These are phyloP conservation scores for Scomber scombrus DNA, from an alignment of 2,113 vertebrate species.

Conservation along the genomic window DNA sequence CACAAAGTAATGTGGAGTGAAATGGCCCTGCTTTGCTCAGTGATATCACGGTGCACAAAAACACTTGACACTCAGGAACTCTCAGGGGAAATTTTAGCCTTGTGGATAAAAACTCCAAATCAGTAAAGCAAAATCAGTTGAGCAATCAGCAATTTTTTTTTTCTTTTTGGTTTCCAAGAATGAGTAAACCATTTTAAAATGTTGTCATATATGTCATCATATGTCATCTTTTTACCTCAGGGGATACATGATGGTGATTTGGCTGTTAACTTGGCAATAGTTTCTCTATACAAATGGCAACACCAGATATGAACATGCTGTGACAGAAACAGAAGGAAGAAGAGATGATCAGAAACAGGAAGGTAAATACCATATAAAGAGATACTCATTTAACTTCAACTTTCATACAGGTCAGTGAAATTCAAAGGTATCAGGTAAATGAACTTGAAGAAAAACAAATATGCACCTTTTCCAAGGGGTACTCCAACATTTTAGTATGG, in stretches of 20 bases:
- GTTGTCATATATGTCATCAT: slow-evolving; percentile 6
- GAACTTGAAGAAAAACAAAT: no score
- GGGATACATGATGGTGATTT: slow-evolving; percentile 12
- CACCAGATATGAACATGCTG: slow-evolving; percentile 13
- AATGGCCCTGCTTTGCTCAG: slow-evolving; percentile 12
- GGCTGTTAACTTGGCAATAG: slow-evolving; percentile 42
- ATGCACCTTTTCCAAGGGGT: no score
- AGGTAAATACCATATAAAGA: not conserved
- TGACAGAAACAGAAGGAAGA: not conserved
- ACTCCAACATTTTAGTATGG: no score
- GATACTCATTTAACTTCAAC: no score
- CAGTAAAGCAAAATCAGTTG: no score
- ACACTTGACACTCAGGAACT: slow-evolving; percentile 31
- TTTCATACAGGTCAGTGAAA: no score
- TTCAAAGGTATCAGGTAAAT: no score
- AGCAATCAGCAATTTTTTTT: not conserved
- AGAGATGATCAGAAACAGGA: not conserved
- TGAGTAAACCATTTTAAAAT: slow-evolving; percentile 9
- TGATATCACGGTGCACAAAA: slow-evolving; percentile 26
- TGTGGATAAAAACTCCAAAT: slow-evolving; percentile 25
- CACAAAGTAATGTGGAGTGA: slow-evolving; percentile 1
- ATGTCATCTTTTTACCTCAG: slow-evolving; percentile 13
- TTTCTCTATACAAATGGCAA: slow-evolving; percentile 32
- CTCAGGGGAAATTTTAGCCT: slow-evolving; percentile 29
- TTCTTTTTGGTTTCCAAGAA: not conserved